Evolutionary conservation across 2,888 invertebrate species (phyloP).

Genomic region (Taenaris catops): DNA sequence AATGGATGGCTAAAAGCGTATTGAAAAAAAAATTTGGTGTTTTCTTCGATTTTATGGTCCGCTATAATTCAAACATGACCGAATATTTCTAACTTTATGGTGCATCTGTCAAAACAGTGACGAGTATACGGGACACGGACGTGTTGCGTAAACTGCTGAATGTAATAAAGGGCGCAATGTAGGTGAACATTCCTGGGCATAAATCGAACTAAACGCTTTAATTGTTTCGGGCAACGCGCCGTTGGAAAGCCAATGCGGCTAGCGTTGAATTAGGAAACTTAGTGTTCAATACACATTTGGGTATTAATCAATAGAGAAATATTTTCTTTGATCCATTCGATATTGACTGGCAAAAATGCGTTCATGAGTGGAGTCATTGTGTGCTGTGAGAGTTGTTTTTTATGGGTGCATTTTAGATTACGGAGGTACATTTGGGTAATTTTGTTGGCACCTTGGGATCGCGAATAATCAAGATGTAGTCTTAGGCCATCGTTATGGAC

Average conservation of each 20-base stretch:
- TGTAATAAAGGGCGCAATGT: conserved; percentile 32
- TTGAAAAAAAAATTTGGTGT: conserved; percentile 32
- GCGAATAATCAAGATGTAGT: no score
- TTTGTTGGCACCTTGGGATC: no score
- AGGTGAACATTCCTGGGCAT: conserved; percentile 41
- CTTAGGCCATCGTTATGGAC: no score
- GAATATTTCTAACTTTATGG: conserved; percentile 45
- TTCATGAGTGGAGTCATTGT: conserved; percentile 24
- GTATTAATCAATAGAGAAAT: conserved; percentile 34
- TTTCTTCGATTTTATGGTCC: conserved; percentile 41
- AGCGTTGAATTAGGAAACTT: conserved; percentile 45
- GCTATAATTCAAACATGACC: conserved; percentile 43
- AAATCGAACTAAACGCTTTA: conserved; percentile 53
- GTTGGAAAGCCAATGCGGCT: conserved; percentile 27
- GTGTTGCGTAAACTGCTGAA: conserved; percentile 37
- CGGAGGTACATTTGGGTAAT: no score
- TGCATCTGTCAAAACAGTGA: conserved; percentile 60
- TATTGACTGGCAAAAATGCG: conserved; percentile 20
- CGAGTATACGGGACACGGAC: conserved; percentile 28
- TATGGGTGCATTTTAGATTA: no score
- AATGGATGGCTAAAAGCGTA: conserved; percentile 26
- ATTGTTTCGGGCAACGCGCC: conserved; percentile 54
- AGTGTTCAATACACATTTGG: conserved; percentile 29
- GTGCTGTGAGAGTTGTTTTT: conserved; percentile 16
- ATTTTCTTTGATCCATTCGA: conserved; percentile 23